Conservation (phyloP, 2,888 invertebrate genomes). For the Clivina fossor region DNA sequence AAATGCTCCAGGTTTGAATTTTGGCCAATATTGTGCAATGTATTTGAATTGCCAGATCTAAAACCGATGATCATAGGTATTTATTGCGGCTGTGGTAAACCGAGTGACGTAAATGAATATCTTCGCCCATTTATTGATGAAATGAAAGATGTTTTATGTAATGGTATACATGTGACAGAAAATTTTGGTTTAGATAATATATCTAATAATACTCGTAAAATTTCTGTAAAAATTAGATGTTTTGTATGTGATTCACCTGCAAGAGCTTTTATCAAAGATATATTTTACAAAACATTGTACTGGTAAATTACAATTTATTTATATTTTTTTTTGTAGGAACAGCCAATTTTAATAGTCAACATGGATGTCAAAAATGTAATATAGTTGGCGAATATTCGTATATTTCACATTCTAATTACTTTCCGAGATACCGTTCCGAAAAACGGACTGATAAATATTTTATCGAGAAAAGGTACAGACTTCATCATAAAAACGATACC, state of each 20-base stretch:
- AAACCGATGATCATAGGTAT: constrained; percentile 37
- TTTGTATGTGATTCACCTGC: constrained; percentile 39
- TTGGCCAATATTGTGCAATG: constrained; percentile 40
- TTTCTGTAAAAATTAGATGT: constrained; percentile 34
- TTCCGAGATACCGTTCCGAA: constrained; percentile 35
- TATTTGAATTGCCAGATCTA: constrained; percentile 33
- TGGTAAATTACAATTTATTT: too few species aligned
- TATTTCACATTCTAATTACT: constrained; percentile 36
- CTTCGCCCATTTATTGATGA: constrained; percentile 37
- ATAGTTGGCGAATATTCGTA: constrained; percentile 38
- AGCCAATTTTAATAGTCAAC: constrained; percentile 36
- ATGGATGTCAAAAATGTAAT: constrained; percentile 39
- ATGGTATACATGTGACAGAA: constrained; percentile 27
- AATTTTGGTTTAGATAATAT: too few species aligned
- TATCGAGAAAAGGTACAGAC: constrained; percentile 35
- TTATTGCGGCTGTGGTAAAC: constrained; percentile 36
- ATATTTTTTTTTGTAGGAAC: too few species aligned
- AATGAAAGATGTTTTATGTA: constrained; percentile 29
- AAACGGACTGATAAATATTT: constrained; percentile 38
- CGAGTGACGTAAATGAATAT: constrained; percentile 26
- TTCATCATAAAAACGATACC: constrained; percentile 37
- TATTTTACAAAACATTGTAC: constrained; percentile 1
- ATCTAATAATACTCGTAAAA: constrained; percentile 6
- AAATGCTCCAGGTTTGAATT: constrained; percentile 38
- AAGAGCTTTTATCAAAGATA: constrained; percentile 41